A percentile compares a stretch with the other conserved stretches of the same genome.
phyloP scores from a whole-genome alignment of 2,888 invertebrate species.

The Labia minor region DNA sequence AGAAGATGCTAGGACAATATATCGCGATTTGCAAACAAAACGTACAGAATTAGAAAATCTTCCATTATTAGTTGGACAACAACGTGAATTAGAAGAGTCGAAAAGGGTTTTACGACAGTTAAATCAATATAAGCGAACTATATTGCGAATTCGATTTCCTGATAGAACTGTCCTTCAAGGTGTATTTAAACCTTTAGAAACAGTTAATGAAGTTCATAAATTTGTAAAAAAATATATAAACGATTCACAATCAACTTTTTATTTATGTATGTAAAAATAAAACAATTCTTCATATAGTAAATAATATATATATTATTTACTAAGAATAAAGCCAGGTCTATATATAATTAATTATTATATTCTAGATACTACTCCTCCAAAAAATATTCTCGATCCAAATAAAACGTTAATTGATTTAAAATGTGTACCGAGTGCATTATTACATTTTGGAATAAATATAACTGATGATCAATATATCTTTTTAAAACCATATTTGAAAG shows the following conservation, averaged over 20 bases:
- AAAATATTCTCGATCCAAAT: conserved; percentile 50
- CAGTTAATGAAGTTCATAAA: conserved; percentile 54
- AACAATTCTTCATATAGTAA: conserved; percentile 20
- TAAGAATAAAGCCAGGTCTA: too few relatives aligned
- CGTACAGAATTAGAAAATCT: conserved; percentile 53
- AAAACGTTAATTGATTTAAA: conserved; percentile 57
- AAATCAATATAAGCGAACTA: conserved; percentile 59
- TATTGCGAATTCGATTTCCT: conserved; percentile 79
- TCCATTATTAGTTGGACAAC: conserved; percentile 57
- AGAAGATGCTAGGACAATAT: conserved; percentile 64
- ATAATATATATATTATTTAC: too few relatives aligned
- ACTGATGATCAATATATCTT: conserved; percentile 36
- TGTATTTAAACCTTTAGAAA: conserved; percentile 66
- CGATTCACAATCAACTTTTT: conserved; percentile 54
- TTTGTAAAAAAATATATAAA: conserved; percentile 64
- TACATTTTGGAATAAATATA: conserved; percentile 55
- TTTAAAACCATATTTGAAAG: conserved; percentile 49
- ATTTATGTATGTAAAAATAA: conserved; percentile 59
- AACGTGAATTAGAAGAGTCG: conserved; percentile 48
- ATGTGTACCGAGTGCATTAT: conserved; percentile 65
- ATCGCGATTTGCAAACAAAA: conserved; percentile 57
- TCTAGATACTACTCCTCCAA: conserved; percentile 81
- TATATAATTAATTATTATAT: too few relatives aligned
- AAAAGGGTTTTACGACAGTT: conserved; percentile 46
- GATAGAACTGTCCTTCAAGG: conserved; percentile 78